These are phyloP conservation scores for Platyscelio sp. DNA, from an alignment of 2,888 invertebrate genomes.

Conservation along the genomic window DNA sequence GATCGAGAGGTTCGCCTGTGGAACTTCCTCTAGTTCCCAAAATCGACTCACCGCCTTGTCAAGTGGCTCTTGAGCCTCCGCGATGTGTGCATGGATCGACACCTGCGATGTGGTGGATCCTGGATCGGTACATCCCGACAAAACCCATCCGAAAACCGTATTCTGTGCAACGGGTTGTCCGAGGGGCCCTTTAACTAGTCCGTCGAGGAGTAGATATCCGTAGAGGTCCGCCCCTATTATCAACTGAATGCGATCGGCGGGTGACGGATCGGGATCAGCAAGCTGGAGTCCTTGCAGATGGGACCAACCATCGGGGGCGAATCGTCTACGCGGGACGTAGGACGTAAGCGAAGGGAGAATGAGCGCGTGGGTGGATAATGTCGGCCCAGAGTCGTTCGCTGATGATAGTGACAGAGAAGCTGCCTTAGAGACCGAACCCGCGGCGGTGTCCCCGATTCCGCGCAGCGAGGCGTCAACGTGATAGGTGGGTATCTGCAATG, in stretches of 20 bases:
- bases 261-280: constrained; percentile 5
- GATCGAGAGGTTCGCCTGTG: no score
- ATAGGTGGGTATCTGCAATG: background rate
- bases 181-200: background rate
- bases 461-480: background rate
- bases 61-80: background rate
- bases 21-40: no score
- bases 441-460: constrained; percentile 9
- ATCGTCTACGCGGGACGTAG: background rate
- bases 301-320: background rate
- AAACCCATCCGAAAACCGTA: constrained; percentile 37
- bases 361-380: background rate
- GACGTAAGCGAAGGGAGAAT: background rate
- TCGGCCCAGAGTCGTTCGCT: no score
- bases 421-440: background rate
- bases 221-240: constrained; percentile 32
- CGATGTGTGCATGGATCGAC: background rate
- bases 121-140: background rate
- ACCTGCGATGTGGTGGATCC: background rate
- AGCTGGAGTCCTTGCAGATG: background rate
- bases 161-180: constrained; percentile 24
- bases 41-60: background rate
- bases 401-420: background rate
- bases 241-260: background rate
- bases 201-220: background rate